Evolutionary conservation across 2,113 vertebrate genomes (phyloP), one percentile per base, ranked within the genome.

Genomic region (Cyanoderma ruficeps): DNA sequence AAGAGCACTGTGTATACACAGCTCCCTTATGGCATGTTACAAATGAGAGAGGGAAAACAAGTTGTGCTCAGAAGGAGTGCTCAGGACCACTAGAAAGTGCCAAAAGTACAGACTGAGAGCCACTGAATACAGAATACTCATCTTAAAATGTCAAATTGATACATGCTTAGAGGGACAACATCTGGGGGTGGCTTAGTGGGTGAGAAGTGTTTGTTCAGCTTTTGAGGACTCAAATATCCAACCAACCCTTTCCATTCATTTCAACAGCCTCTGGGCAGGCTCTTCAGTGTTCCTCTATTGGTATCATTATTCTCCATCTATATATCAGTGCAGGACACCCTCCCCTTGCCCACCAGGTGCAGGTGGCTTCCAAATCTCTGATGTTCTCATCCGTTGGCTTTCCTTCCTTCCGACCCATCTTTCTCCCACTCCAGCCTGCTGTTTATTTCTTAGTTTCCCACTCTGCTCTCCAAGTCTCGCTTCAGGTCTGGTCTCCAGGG

Each of bases 41-140:
- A 72, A 81, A 83, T 11, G 70, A 82, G 90, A 70, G 83, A 96
- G 76, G 72, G 24, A 90, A 87, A 94, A 94, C 49, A 93, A 90
- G 80, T 21, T 92, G 80, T 70, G 42, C 86, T 90, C 65, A 92
- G 63, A 90, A 95, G 72, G 35, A 92, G 83, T 6, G 79, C 67
- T 96, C 72, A 90, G 83, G 69, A 92, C 86, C 86, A 92, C 92
- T 95, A 79, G 65, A 92, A 90, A 92, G 76, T 90, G 76, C 76
- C 83, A 77, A 83, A 90, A 88, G 79, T 71, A 90, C 35, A 74
- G 37, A 92, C 22, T 60, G 74, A 92, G 88, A 90, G 76, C 37
- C 64, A 52, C 71, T 82, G 90, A 79, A 90, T 35, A 33, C 20
- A 57, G 60, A 83, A 90, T 55, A 95, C 78, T 86, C 53, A 85